phyloP scores from a whole-genome alignment of 2,888 invertebrate genomes.

The Gerris lacustris region DNA sequence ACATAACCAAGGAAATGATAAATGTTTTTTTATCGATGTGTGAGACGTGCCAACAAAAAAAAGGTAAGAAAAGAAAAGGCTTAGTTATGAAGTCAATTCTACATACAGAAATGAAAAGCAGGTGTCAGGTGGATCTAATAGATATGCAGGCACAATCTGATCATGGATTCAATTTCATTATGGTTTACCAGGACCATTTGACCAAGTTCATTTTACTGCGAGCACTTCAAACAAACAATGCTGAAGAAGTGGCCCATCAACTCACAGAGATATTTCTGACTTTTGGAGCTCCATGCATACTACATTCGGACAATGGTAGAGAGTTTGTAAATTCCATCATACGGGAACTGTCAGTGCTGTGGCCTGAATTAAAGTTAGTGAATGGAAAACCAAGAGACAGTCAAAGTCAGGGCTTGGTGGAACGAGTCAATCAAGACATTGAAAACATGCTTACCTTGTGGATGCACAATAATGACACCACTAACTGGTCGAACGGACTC shows the following conservation, averaged over 20 bases:
- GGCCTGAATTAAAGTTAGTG: constrained; percentile 15
- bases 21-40: too few species aligned
- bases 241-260: too few species aligned
- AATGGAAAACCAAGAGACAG: constrained; percentile 14
- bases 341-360: constrained; percentile 7
- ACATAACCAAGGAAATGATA: neutral
- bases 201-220: constrained; percentile 33
- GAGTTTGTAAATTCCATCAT: constrained; percentile 14
- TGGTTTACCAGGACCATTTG: constrained; percentile 34
- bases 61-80: neutral
- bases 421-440: constrained; percentile 16
- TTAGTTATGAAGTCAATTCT: neutral
- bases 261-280: neutral
- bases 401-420: constrained; percentile 16
- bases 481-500: constrained; percentile 7
- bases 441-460: constrained; percentile 16
- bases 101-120: constrained; percentile 26
- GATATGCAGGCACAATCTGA: constrained; percentile 32
- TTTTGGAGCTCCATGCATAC: neutral
- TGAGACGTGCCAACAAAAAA: neutral
- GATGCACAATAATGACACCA: neutral
- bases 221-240: neutral
- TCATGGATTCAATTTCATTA: constrained; percentile 34
- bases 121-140: constrained; percentile 34
- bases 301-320: constrained; percentile 1